Percentiles rank a stretch among this genome's conserved stretches.
Evolutionary conservation across 2,797 vertebrate species (phyloP).

Genomic region (Spatula versicolor): DNA sequence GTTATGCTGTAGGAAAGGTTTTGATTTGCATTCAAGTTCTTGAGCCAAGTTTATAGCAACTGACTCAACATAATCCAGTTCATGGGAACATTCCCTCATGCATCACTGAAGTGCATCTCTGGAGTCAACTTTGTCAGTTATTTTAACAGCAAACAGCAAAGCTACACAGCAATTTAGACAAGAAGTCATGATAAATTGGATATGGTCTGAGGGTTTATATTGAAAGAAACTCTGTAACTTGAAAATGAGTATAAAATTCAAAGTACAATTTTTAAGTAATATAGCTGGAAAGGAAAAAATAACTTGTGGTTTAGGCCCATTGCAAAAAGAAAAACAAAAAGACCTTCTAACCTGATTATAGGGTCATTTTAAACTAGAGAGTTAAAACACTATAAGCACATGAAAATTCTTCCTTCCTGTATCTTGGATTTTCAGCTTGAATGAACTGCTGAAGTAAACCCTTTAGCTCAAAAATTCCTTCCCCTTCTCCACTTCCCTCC

Average conservation of each 20-base stretch:
- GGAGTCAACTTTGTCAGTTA: not conserved
- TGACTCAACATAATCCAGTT: not conserved
- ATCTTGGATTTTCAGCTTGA: not conserved
- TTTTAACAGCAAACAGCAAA: slow-evolving; percentile 1
- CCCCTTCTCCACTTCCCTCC: no score
- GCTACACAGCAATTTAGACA: not conserved
- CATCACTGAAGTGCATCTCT: not conserved
- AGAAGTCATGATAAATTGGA: not conserved
- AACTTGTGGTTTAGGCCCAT: not conserved
- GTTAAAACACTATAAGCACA: not conserved
- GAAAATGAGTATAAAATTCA: not conserved
- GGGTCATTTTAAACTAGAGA: not conserved
- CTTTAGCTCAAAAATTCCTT: not conserved
- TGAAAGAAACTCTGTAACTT: not conserved
- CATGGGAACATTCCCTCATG: not conserved
- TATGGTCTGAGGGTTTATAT: not conserved
- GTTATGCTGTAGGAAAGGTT: not conserved
- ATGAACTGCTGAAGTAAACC: not conserved
- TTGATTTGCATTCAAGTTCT: not conserved
- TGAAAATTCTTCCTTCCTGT: not conserved
- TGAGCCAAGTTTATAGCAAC: not conserved
- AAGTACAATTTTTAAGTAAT: not conserved
- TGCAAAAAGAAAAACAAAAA: not conserved
- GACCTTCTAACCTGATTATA: not conserved
- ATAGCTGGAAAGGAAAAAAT: not conserved